Percentiles rank a stretch among this genome's conserved stretches.
These are phyloP conservation scores for Eptesicus fuscus DNA, from an alignment of 2,113 vertebrate species.

Conservation along the genomic window DNA sequence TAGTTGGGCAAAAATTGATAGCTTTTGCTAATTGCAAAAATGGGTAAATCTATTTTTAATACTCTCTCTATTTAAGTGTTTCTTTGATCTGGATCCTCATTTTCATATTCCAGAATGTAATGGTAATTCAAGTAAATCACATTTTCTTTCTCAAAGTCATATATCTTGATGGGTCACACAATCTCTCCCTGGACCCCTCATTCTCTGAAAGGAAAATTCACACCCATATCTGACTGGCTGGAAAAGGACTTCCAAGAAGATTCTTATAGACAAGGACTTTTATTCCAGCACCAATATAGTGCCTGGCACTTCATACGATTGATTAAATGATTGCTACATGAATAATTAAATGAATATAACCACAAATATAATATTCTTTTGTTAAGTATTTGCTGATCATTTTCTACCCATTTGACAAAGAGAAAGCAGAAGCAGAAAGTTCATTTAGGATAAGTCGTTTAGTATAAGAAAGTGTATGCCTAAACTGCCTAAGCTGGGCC, in stretches of 20 bases:
- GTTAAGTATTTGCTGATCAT: neutral
- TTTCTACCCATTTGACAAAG: neutral
- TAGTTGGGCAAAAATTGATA: neutral
- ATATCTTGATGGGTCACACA: neutral
- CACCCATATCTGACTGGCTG: neutral
- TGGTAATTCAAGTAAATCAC: neutral
- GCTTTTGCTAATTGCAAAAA: neutral
- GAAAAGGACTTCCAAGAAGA: neutral
- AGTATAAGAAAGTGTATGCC: neutral
- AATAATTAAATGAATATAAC: neutral
- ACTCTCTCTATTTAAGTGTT: slow-evolving; percentile 15
- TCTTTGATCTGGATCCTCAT: neutral
- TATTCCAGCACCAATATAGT: neutral
- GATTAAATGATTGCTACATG: neutral
- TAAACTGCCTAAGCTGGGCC: slow-evolving; percentile 13
- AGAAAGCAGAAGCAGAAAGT: neutral
- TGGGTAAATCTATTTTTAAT: neutral
- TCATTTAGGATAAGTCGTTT: neutral
- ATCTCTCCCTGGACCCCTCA: neutral
- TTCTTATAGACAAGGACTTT: neutral
- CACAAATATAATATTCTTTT: neutral
- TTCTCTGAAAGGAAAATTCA: neutral
- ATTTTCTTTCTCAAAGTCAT: neutral
- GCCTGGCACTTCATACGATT: neutral
- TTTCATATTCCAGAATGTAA: neutral